Base-by-base conservation (phyloP, 1,140 invertebrate species). In the Cydia splendana region DNA sequence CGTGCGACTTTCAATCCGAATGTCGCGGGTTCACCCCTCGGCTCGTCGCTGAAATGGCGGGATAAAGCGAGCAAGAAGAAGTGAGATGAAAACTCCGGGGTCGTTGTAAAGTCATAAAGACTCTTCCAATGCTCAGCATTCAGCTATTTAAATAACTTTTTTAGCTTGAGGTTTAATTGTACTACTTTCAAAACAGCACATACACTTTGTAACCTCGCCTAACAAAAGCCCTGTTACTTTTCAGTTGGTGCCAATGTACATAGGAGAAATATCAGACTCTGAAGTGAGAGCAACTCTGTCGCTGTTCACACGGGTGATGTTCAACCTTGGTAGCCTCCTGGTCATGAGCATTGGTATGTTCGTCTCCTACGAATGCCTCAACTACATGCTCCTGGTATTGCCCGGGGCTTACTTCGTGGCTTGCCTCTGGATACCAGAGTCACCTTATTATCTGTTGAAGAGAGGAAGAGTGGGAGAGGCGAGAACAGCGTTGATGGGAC, bases 361-460 rank as follows among this genome's bases (percentile, higher is more conserved):
- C 62, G 86, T 94, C 0, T 84, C 89, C 0, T 95, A 94, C 80
- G 65, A 87, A 0, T 82, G 80, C 1, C 74, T 95, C 2, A 94
- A 95, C 30, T 94, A 93, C 73, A 84, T 88, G 15, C 91, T 93
- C 13, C 73, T 83, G 18, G 81, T 48, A 12, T 80, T 77, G 57
- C 93, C 96, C 0, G 67, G 95, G 0, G 78, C 95, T 4, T 95
- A 95, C 74, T 93, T 96, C 24, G 12, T 95, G 0, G 93, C 91
- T 0, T 95, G 96, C 82, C 87, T 90, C 28, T 95, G 94, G 88
- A 95, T 97, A 89, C 96, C 97, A 0, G 97, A 98, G 87, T 96
- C 96, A 1, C 96, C 97, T 0, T 95, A 97, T 77, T 97, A 95
- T 81, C 87, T 95, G n/a, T 85, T 95, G 0, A 94, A 94, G 65